phyloP scores from a whole-genome alignment of 2,888 invertebrate genomes.

The Agrochola macilenta region DNA sequence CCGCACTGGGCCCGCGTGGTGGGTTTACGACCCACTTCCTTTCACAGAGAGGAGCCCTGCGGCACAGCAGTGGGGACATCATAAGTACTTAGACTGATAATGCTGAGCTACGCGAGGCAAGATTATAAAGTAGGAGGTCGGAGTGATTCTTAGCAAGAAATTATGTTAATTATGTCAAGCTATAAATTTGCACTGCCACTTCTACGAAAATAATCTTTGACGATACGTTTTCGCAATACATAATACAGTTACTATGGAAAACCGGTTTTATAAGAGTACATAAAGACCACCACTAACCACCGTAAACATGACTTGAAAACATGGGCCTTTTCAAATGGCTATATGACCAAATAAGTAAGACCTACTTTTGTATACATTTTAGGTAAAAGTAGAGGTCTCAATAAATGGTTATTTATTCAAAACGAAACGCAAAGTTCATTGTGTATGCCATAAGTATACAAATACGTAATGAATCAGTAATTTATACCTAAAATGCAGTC shows the following conservation, averaged over 20 bases:
- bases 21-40: no score
- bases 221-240: constrained; percentile 20
- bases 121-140: no score
- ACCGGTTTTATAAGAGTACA: constrained; percentile 20
- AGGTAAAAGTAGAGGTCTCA: neutral
- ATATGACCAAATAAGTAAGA: neutral
- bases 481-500: neutral
- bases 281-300: neutral
- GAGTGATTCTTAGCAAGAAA: no score
- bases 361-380: neutral
- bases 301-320: neutral
- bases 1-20: no score
- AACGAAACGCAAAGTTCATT: constrained; percentile 8
- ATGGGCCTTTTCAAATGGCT: neutral
- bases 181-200: neutral
- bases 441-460: neutral
- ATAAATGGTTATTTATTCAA: neutral
- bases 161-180: no score
- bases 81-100: no score
- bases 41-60: no score
- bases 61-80: no score
- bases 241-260: constrained; percentile 6
- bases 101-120: no score
- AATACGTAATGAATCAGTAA: neutral
- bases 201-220: constrained; percentile 37